Percentiles rank a stretch among this genome's conserved stretches.
These are phyloP conservation scores for Heliothis subflexa DNA, from an alignment of 1,140 invertebrate species.

Conservation along the genomic window DNA sequence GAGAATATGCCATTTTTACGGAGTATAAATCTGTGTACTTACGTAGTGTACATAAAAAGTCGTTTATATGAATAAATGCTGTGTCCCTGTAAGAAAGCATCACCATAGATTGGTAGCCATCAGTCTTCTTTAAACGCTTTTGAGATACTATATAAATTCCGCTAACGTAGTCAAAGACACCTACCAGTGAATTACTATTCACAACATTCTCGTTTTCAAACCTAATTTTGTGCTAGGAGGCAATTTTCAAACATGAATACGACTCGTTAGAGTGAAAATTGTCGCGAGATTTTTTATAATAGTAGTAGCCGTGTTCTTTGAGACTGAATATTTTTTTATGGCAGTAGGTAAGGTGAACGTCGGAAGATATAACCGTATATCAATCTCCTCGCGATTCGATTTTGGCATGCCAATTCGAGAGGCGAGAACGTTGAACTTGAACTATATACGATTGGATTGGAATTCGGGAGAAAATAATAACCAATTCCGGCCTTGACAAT, in stretches of 20 bases:
- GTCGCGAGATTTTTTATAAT: constrained; percentile 1
- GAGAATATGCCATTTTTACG: constrained; percentile 10
- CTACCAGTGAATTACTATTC: background rate
- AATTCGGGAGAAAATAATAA: background rate
- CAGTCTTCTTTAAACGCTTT: constrained; percentile 16
- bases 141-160: constrained; percentile 9
- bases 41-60: background rate
- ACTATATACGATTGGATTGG: constrained; percentile 5
- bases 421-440: constrained; percentile 10
- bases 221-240: constrained; percentile 1
- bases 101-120: background rate
- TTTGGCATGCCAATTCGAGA: background rate
- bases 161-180: background rate
- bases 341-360: constrained; percentile 29
- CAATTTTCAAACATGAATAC: background rate
- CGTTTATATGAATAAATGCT: constrained; percentile 3
- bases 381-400: constrained; percentile 28
- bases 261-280: constrained; percentile 21
- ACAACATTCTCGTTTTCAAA: background rate
- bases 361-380: constrained; percentile 38
- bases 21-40: constrained; percentile 9
- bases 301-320: constrained; percentile 5
- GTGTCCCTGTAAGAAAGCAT: background rate
- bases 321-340: constrained; percentile 24
- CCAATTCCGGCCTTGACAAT: background rate